Base-by-base conservation (phyloP, 64 coral and sea anemone genomes). In the Dendronephthya gigantea region DNA sequence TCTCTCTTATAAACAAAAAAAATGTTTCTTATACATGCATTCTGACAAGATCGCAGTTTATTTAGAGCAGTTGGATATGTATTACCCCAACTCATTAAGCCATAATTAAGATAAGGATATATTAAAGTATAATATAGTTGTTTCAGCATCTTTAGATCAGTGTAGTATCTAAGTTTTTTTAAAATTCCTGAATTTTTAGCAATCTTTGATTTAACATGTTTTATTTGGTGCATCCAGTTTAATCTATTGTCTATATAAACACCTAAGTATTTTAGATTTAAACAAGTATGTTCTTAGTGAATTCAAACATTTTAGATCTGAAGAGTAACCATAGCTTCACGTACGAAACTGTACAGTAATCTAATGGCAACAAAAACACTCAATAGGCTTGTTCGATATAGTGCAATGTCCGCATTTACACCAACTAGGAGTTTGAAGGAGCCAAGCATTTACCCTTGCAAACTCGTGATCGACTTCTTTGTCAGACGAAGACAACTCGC, bases 41-140 rank as follows among this genome's bases (percentile, higher is more conserved):
- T 90, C 82, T 90, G 84, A 59, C 50, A 55, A 23, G 84, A 79
- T 51, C n/a, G 35, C 2, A 86, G 15, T 36, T 27, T 86, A 34
- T 75, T 62, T 31, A 86, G 33, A 49, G 47, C 52, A 76, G 89
- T 90, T 82, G 40, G 74, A 33, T 25, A 85, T 19, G 83, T 51
- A 86, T 59, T 83, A 8, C 84, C 84, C 89, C 68, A 90, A 41
- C 34, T 86, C 36, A 86, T 47, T 15, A 82, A 38, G 37, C 84
- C 89, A 90, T 90, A 86, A 22, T 49, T 86, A 50, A 86, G 50
- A 59, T 86, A 83, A 17, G 84, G 84, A 86, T 86, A 86, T 49
- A 90, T 81, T 15, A 90, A 48, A 82, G 68, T 86, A 62, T 86
- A 90, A 49, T 90, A 90, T 55, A 90, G 72, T 48, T 86, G 83